Evolutionary conservation across 2,113 vertebrate genomes (phyloP).

Genomic region (Proteles cristata): DNA sequence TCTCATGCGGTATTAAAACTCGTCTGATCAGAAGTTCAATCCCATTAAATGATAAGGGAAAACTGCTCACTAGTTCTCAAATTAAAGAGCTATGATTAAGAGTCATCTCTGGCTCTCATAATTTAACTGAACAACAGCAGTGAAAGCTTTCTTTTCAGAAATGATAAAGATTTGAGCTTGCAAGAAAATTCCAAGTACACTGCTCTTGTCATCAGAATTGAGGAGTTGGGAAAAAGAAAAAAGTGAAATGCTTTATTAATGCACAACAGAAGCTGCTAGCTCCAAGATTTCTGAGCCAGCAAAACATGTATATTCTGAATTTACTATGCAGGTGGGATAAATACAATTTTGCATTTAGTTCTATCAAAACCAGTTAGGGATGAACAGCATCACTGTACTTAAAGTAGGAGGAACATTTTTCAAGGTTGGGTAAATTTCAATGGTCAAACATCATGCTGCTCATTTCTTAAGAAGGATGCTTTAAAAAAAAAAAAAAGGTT

Average conservation of each 20-base stretch:
- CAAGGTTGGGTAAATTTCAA: neutral
- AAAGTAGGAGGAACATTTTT: neutral
- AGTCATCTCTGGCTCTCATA: constrained; percentile 69
- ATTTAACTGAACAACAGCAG: constrained; percentile 71
- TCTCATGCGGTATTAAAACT: constrained; percentile 71
- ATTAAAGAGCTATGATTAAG: constrained; percentile 78
- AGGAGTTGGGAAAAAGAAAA: constrained; percentile 1
- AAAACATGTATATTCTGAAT: constrained; percentile 32
- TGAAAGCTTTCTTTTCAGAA: constrained; percentile 68
- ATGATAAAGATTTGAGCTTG: constrained; percentile 71
- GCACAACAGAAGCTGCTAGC: neutral
- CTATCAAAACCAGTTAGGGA: constrained; percentile 1
- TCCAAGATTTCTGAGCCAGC: constrained; percentile 2
- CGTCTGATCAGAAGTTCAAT: constrained; percentile 72
- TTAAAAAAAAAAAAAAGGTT: neutral
- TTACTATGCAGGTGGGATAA: neutral
- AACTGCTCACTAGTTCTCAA: constrained; percentile 68
- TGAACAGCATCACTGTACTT: neutral
- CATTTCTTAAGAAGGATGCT: neutral
- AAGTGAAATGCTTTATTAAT: constrained; percentile 30
- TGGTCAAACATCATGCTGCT: neutral
- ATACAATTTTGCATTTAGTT: constrained; percentile 13
- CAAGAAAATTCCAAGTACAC: constrained; percentile 68
- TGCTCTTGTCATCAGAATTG: constrained; percentile 46
- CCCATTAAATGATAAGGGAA: constrained; percentile 80